Evolutionary conservation across 2,888 invertebrate species (phyloP), one percentile per base, ranked within the genome.

Genomic region (Phragmatobia fuliginosa): DNA sequence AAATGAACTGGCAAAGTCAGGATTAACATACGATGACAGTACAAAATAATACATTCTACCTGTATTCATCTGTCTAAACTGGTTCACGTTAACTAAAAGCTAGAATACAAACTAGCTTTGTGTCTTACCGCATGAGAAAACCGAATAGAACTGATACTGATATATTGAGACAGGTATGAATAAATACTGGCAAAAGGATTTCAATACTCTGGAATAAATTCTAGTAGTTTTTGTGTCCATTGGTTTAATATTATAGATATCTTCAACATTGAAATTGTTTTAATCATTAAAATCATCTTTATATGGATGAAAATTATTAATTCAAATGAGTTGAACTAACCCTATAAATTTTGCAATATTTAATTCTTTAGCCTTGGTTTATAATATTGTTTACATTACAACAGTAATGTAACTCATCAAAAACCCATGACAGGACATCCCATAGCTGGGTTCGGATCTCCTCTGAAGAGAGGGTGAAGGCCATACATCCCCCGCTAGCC

Each of bases 51-150:
- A 72, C 68, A 76, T 67, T 64, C 65, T 28, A 62, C 68, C 65
- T 59, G 72, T 73, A 63, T 65, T 16, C 18, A 28, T 71, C 62
- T 68, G 64, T 45, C 33, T 64, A 62, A 71, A 77, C 67, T 72
- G 68, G 71, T 75, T 75, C 74, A 74, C 74, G 77, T 69, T 68
- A 73, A 75, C 41, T 62, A 62, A 74, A 66, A 72, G 70, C 67
- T 49, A 25, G 31, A 60, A 71, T 67, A 75, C 74, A 81, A 79
- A 78, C 76, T 79, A 38, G 68, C 65, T 69, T 68, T 66, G 70
- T 68, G 68, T 74, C 61, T 62, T 66, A 71, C 70, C 75, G 79
- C 73, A 71, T 67, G 70, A 76, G 68, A 71, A 72, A 81, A 79
- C 78, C 64, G 76, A 75, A 73, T 76, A 36, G 59, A 62, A 70